Percentiles rank a stretch among this genome's conserved stretches.
phyloP scores from a whole-genome alignment of 2,113 vertebrate species.

The Lophotis ruficrista region DNA sequence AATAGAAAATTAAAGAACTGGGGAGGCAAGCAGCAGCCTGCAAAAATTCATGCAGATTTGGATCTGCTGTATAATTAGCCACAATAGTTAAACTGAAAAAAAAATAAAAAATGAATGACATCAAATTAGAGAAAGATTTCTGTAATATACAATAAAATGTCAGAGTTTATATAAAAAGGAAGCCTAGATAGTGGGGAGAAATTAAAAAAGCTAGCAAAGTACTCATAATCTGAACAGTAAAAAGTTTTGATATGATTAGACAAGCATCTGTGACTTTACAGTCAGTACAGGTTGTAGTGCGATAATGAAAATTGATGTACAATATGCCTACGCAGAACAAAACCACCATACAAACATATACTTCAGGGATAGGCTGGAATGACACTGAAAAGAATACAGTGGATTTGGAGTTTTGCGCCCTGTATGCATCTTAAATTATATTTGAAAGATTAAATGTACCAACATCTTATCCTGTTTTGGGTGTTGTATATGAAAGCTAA shows the following conservation, averaged over 20 bases:
- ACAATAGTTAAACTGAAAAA: background rate
- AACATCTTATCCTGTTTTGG: background rate
- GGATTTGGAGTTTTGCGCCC: background rate
- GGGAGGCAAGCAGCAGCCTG: constrained; percentile 9
- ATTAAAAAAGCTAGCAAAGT: background rate
- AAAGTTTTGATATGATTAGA: constrained; percentile 53
- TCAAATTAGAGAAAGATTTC: constrained; percentile 28
- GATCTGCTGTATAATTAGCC: constrained; percentile 52
- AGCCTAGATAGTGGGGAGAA: background rate
- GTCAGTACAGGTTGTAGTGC: constrained; percentile 6
- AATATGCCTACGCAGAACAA: constrained; percentile 3
- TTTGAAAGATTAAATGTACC: background rate
- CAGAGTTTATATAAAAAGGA: background rate
- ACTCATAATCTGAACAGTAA: constrained; percentile 2
- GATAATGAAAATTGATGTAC: constrained; percentile 35
- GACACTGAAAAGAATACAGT: background rate
- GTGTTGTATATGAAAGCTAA: background rate
- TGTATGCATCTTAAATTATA: background rate
- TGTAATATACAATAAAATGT: background rate
- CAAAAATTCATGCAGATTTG: constrained; percentile 57
- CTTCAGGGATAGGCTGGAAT: background rate
- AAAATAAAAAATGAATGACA: background rate
- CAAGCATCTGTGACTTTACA: constrained; percentile 51
- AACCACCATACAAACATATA: background rate
- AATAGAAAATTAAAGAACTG: constrained; percentile 64